Conservation (phyloP, 2,113 vertebrate species). For the Romanogobio albipinnatus region DNA sequence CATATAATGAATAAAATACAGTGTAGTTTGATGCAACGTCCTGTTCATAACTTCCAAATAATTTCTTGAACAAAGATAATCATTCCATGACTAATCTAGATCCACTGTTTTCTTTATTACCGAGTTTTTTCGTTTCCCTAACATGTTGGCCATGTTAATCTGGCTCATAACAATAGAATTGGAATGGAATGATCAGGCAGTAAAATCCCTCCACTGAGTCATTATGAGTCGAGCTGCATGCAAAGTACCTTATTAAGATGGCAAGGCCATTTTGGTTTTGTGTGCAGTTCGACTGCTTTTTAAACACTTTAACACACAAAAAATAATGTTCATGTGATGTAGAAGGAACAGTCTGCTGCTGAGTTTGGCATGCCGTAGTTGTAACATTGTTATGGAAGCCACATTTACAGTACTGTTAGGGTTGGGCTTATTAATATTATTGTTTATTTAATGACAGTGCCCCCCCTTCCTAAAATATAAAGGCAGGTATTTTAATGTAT, state of each 20-base stretch:
- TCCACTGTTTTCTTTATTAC: not conserved
- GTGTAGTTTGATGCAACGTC: not conserved
- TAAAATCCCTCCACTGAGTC: conserved; percentile 1
- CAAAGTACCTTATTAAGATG: conserved; percentile 50
- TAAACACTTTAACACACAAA: conserved; percentile 40
- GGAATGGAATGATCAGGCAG: conserved; percentile 1
- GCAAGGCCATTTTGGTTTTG: conserved; percentile 41
- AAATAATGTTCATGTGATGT: conserved; percentile 39
- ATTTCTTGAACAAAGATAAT: conserved; percentile 8
- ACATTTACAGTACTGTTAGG: not conserved
- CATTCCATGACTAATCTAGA: not conserved
- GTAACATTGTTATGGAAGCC: not conserved
- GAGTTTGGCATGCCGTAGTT: not conserved
- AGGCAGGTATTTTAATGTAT: not conserved
- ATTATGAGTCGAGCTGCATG: conserved; percentile 34
- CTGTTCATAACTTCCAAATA: not conserved
- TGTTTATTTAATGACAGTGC: not conserved
- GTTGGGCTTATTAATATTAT: not conserved
- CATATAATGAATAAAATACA: not conserved
- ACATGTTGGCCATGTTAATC: not conserved
- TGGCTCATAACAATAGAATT: conserved; percentile 31
- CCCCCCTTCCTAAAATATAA: not conserved
- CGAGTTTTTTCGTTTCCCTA: not conserved
- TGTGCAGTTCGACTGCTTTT: conserved; percentile 44
- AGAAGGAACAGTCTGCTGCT: not conserved